Conservation (phyloP, 2,113 vertebrate species). For the Zosterops hypoxanthus region DNA sequence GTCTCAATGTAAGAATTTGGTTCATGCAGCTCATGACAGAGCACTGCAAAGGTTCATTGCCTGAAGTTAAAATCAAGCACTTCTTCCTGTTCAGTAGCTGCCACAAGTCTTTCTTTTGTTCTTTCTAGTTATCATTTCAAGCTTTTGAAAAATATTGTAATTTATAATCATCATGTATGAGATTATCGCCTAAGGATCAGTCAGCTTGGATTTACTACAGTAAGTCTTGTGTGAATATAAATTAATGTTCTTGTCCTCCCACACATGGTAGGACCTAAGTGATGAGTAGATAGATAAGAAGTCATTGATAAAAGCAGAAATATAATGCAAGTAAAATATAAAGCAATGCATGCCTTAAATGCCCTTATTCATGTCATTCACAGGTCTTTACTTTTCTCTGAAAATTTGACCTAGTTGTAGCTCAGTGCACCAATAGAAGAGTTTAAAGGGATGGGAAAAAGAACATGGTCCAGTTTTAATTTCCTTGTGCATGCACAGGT, state of each 20-base stretch:
- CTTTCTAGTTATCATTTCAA: background rate
- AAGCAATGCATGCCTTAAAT: background rate
- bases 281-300: background rate
- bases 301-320: background rate
- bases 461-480: background rate
- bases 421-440: background rate
- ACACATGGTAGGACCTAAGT: background rate
- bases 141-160: background rate
- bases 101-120: background rate
- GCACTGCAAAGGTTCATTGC: background rate
- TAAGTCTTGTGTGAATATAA: rapidly evolving
- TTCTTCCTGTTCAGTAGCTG: background rate
- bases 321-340: background rate
- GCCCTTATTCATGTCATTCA: background rate
- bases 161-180: background rate
- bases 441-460: background rate
- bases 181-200: background rate
- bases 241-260: background rate
- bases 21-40: background rate
- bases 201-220: background rate
- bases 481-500: background rate
- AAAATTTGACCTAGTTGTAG: background rate
- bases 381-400: background rate
- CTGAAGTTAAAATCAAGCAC: background rate
- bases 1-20: background rate